Evolutionary conservation across 2,113 vertebrate genomes (phyloP), one percentile per base, ranked within the genome.

Genomic region (Ceratotherium simum): DNA sequence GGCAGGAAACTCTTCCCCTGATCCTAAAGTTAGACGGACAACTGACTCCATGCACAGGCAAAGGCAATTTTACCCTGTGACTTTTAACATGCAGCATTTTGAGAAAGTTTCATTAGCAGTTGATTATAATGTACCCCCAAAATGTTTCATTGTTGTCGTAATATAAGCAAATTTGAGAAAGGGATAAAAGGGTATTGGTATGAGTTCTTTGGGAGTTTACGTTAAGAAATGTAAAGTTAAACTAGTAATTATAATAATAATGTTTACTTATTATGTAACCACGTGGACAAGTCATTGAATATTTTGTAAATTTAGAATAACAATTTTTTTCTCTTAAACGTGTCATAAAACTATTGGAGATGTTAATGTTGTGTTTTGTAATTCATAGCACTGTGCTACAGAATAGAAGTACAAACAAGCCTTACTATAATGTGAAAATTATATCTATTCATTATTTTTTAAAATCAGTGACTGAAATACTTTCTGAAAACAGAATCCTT

Each of bases 381-480:
- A 93, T 46, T 94, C 88, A 73, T 16, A 73, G 76, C 81, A 91
- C 70, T 69, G 16, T 75, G 88, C 56, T 85, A 67, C 21, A 82
- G 39, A 93, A 95, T 20, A 73, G n/a, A 85, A 73, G 58, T 89
- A 91, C 10, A 95, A 88, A 65, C 10, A 91, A 93, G 27, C 18
- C 29, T 94, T 96, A 92, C 94, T 93, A 93, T 96, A 42, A 89
- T 27, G 27, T 82, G 60, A 85, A 93, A 90, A 73, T 98, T 42
- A 51, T 95, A 88, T 93, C 65, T 97, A 48, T 96, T 98, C 70
- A 94, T 97, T 95, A 81, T 92, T 78, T 95, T 81, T 87, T 65
- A 21, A 86, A 95, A 94, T 89, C 54, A 95, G 72, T 91, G 62
- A 96, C 29, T 79, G 48, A 98, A 97, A 82, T 86, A 67, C n/a